Evolutionary conservation across 2,888 invertebrate genomes (phyloP).

Genomic region (Syrphus vitripennis): DNA sequence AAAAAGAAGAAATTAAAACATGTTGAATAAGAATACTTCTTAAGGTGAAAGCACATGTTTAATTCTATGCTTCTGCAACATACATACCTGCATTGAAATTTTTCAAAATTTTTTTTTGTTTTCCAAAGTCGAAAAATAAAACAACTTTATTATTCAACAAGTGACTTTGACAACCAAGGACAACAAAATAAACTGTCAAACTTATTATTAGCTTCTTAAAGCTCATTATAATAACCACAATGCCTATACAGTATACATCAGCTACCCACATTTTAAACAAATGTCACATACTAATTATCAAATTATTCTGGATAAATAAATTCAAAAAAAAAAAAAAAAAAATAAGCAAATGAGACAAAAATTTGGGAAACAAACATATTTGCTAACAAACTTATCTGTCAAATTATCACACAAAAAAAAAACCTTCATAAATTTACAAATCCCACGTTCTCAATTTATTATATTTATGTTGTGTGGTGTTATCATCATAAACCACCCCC

Average conservation of each 20-base stretch:
- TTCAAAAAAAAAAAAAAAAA: not conserved
- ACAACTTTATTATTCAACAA: not conserved
- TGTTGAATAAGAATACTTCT: no score
- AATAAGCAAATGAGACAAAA: no score
- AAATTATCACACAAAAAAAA: slow-evolving; percentile 52
- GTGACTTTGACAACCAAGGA: not conserved
- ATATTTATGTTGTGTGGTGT: not conserved
- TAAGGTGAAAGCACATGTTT: no score
- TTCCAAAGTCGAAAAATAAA: not conserved
- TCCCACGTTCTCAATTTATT: slow-evolving; percentile 52
- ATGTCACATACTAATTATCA: slow-evolving; percentile 50
- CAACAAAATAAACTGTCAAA: not conserved
- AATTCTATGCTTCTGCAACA: no score
- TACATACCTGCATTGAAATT: no score
- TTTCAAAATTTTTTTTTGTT: not conserved
- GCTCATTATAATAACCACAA: slow-evolving; percentile 11
- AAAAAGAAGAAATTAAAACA: no score
- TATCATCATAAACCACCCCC: slow-evolving; percentile 48
- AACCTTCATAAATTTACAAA: slow-evolving; percentile 62
- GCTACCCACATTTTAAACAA: slow-evolving; percentile 40
- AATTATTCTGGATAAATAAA: slow-evolving; percentile 19
- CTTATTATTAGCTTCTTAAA: not conserved
- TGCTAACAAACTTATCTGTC: slow-evolving; percentile 53
- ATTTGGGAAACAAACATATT: not conserved
- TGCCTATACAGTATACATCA: no score